A percentile compares a stretch with the other conserved stretches of the same genome.
These are phyloP conservation scores for Apodemus agrarius DNA, from an alignment of 2,797 vertebrate species.

Conservation along the genomic window DNA sequence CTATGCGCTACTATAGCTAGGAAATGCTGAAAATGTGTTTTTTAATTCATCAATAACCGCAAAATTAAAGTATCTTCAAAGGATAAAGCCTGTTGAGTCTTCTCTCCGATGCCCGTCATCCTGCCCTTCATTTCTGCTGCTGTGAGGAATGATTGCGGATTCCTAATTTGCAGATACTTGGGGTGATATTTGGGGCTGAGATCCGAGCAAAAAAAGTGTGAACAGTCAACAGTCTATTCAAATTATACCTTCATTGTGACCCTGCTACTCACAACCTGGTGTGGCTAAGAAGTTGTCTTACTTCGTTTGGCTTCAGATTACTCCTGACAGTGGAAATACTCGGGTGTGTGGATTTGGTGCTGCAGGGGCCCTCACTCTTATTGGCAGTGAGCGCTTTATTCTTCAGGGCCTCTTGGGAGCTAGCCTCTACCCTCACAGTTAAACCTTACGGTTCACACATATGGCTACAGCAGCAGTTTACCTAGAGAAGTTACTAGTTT, in stretches of 20 bases:
- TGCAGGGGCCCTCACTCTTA: background rate
- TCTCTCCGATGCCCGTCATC: background rate
- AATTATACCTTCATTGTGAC: background rate
- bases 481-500: conserved; percentile 17
- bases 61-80: conserved; percentile 83
- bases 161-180: background rate
- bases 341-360: background rate
- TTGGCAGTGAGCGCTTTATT: background rate
- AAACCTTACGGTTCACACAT: background rate
- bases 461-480: background rate
- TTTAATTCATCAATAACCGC: conserved; percentile 81
- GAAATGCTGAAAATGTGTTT: conserved; percentile 81
- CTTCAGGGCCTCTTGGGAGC: background rate
- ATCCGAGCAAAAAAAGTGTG: background rate
- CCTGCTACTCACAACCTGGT: background rate
- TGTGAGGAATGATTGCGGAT: background rate
- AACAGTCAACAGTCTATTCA: background rate
- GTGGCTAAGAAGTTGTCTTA: background rate
- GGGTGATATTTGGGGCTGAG: background rate
- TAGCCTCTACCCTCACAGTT: background rate
- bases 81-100: conserved; percentile 60
- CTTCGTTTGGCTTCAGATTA: background rate
- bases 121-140: background rate
- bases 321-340: background rate
- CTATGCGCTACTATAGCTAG: conserved; percentile 77